Percentiles rank a stretch among this genome's conserved stretches.
Conservation (phyloP, 2,113 vertebrate genomes). For the Lathamus discolor region DNA sequence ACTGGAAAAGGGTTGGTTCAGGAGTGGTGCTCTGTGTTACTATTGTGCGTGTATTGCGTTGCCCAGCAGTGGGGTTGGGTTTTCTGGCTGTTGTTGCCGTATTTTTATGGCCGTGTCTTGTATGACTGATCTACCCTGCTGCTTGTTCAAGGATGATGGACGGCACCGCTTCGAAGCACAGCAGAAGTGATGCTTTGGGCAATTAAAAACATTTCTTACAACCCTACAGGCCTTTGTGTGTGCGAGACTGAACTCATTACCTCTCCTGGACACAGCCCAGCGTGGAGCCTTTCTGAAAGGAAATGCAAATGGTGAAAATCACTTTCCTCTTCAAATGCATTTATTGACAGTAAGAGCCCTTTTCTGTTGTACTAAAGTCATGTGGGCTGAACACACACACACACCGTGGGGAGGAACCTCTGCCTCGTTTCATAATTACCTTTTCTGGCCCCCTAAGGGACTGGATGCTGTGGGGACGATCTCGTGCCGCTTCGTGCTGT, state of each 20-base stretch:
- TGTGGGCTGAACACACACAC: background rate
- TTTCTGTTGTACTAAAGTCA: background rate
- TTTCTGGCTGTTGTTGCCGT: background rate
- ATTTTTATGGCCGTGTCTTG: background rate
- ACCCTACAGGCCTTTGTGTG: conserved; percentile 3
- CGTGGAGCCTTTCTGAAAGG: background rate
- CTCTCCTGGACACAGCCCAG: background rate
- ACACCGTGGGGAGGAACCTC: accelerated
- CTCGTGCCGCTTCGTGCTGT: accelerated
- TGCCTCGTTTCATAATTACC: accelerated
- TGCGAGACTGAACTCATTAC: background rate
- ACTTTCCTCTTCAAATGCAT: background rate
- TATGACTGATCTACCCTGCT: background rate
- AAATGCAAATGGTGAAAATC: background rate
- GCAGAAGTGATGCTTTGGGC: conserved; percentile 41
- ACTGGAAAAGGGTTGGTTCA: background rate
- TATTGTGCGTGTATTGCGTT: background rate
- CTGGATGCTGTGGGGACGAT: too few species aligned
- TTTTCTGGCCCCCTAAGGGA: accelerated
- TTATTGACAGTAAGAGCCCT: background rate
- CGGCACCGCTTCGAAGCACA: background rate
- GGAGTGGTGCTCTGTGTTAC: background rate
- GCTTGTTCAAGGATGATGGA: conserved; percentile 8
- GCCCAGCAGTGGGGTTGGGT: background rate
- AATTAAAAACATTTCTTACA: conserved; percentile 69